Conservation (phyloP, 2,113 vertebrate genomes). For the Buteo buteo region DNA sequence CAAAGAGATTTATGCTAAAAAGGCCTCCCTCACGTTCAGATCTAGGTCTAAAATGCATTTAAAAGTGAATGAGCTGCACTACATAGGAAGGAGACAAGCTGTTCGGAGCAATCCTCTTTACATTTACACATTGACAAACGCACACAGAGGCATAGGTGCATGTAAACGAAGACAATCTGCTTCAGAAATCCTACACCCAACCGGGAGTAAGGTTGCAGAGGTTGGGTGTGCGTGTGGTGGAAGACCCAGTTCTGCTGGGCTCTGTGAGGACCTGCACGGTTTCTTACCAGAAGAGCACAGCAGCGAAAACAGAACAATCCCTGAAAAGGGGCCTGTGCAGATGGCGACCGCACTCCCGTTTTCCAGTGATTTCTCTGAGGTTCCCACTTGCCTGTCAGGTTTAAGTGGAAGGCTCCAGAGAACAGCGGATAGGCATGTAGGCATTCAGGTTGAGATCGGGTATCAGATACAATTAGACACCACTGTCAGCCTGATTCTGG, state of each 20-base stretch:
- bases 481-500: neutral
- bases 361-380: neutral
- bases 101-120: neutral
- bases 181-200: conserved; percentile 27
- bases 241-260: conserved; percentile 4
- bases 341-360: neutral
- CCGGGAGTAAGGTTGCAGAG: neutral
- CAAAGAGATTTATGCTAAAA: conserved; percentile 29
- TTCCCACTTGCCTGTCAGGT: neutral
- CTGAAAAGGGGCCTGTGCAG: neutral
- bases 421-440: neutral
- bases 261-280: neutral
- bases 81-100: neutral
- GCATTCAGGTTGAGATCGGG: neutral
- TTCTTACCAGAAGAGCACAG: neutral
- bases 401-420: conserved; percentile 41
- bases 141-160: neutral
- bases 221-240: neutral
- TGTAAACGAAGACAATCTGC: neutral
- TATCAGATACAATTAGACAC: neutral
- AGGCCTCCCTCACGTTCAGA: conserved; percentile 39
- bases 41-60: neutral
- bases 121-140: neutral
- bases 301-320: neutral
- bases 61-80: conserved; percentile 20